Base-by-base conservation (phyloP, 2,888 invertebrate genomes). In the Cloeon dipterum region DNA sequence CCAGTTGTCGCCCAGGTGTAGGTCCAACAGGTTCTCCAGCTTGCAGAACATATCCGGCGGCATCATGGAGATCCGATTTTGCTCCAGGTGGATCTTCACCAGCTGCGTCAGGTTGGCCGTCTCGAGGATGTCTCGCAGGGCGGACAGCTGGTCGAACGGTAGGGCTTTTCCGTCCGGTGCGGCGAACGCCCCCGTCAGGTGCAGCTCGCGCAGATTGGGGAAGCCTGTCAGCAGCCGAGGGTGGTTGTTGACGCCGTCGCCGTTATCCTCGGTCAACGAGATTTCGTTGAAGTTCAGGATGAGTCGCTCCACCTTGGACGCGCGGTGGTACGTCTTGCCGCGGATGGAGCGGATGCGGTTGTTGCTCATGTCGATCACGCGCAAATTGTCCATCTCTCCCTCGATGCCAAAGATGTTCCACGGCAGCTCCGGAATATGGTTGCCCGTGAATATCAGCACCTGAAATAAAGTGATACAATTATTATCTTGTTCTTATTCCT, bases 291-390 rank as follows among this genome's bases (percentile, higher is more conserved):
- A 72, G 51, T 77, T 73, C 39, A 79, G 56, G 42, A 75, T 67
- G 7, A 79, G 58, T 19, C 70, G 60, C 48, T 68, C 63, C 0
- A 78, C 77, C 42, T 65, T 66, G 34, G 63, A 62, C 1, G 78
- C 77, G 46, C 70, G 73, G 49, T 79, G 78, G 50, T 74, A 79
- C 0, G 74, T 59, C 51, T 77, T 75, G 2, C 78, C 78, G 41
- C 68, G 66, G 34, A 79, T 75, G 43, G 70, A 70, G 32, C 63
- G 54, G 29, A 79, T 77, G 13, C 65, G 62, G 51, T 79, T 79
- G 49, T 66, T 70, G 42, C 72, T 73, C 71, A 79, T 70, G 47
- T 79, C 78, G 32, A 78, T 68, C 4, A 70, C 62, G 42, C 62
- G 62, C 34, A 78, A 53, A 20, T 65, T 57, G 8, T 13, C 33